Conservation (phyloP, 2,888 invertebrate species). For the Metellina segmentata region DNA sequence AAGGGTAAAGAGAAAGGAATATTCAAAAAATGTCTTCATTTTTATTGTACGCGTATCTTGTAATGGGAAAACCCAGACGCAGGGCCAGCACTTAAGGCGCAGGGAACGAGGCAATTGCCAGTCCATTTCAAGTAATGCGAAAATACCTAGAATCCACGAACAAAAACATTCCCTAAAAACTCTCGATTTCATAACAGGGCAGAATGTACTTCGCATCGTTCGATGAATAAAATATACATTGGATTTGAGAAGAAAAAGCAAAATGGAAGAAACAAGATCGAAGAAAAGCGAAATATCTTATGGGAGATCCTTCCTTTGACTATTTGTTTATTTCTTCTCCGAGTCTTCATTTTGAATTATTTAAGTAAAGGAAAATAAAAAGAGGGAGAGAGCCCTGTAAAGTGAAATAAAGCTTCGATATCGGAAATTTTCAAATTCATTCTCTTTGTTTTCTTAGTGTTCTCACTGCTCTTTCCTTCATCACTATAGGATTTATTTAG, state of each 20-base stretch:
- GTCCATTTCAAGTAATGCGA: constrained; percentile 7
- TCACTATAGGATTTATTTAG: constrained; percentile 7
- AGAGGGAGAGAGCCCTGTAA: constrained; percentile 5
- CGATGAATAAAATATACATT: constrained; percentile 63
- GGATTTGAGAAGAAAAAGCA: constrained; percentile 33
- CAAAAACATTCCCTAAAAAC: constrained; percentile 14
- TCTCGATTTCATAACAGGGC: constrained; percentile 35
- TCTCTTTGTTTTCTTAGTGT: constrained; percentile 10
- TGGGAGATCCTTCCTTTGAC: constrained; percentile 6
- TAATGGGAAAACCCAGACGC: constrained; percentile 22
- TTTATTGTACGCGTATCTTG: neutral
- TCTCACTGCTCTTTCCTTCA: constrained; percentile 31
- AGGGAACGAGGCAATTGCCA: constrained; percentile 9
- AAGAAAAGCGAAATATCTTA: constrained; percentile 32
- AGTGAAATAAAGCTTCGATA: constrained; percentile 58
- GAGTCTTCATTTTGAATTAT: constrained; percentile 65
- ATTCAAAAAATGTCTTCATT: neutral
- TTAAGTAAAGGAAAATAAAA: constrained; percentile 42
- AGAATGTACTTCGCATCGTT: constrained; percentile 13
- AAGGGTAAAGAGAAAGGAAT: neutral
- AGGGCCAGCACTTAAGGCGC: neutral
- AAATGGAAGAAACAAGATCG: neutral
- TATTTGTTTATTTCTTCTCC: constrained; percentile 32
- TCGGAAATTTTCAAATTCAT: constrained; percentile 44
- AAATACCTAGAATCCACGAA: constrained; percentile 3